Conservation (phyloP, 2,888 invertebrate genomes). For the Dryobota labecula region DNA sequence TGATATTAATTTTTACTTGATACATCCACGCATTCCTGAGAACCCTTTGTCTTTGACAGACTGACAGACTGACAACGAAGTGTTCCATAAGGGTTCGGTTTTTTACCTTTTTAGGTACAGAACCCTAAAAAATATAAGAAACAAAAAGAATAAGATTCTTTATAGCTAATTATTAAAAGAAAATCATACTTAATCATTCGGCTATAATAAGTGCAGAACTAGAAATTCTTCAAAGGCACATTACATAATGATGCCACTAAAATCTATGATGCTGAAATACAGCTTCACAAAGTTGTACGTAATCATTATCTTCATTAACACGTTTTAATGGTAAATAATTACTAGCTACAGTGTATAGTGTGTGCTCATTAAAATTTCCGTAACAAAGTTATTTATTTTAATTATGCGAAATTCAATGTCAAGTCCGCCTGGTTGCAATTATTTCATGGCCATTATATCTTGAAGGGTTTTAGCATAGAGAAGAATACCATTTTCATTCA, state of each 20-base stretch:
- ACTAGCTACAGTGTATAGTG: constrained; percentile 4
- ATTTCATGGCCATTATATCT: not conserved
- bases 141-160: not conserved
- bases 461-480: not conserved
- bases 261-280: not conserved
- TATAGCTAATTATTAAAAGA: too few relatives aligned
- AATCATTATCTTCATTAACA: constrained; percentile 13
- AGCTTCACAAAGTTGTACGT: not conserved
- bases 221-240: not conserved
- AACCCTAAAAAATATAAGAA: not conserved
- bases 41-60: too few relatives aligned
- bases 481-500: not conserved
- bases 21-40: too few relatives aligned
- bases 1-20: too few relatives aligned
- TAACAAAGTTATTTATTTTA: not conserved
- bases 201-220: not conserved
- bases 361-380: constrained; percentile 15
- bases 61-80: too few relatives aligned
- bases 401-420: not conserved
- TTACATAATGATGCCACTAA: not conserved
- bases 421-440: not conserved
- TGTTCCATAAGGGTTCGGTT: too few relatives aligned
- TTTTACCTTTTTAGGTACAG: too few relatives aligned
- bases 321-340: constrained; percentile 25
- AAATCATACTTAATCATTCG: not conserved